phyloP scores from a whole-genome alignment of 2,797 vertebrate genomes.

The Tachyglossus aculeatus region DNA sequence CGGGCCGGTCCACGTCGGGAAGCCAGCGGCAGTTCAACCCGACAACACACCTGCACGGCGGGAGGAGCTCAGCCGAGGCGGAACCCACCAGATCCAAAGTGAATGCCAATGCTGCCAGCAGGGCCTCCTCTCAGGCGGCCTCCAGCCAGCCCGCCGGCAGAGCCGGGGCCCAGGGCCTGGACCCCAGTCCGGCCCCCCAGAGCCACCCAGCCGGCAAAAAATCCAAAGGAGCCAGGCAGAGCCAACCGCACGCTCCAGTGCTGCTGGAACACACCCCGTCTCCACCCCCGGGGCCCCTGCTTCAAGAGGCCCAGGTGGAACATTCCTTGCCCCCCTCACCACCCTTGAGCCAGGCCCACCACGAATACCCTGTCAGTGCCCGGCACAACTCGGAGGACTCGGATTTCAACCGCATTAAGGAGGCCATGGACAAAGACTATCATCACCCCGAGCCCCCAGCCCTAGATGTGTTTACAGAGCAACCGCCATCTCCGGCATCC shows the following conservation, averaged over 20 bases:
- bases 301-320: constrained; percentile 71
- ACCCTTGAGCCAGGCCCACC: constrained; percentile 48
- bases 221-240: constrained; percentile 78
- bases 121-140: constrained; percentile 82
- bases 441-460: constrained; percentile 85
- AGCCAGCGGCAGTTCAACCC: constrained; percentile 80
- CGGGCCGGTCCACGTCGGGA: constrained; percentile 73
- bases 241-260: constrained; percentile 71
- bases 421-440: constrained; percentile 96
- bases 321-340: constrained; percentile 64
- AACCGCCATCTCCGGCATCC: constrained; percentile 80
- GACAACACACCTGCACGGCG: constrained; percentile 74
- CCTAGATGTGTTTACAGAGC: constrained; percentile 84
- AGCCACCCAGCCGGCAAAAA: constrained; percentile 80
- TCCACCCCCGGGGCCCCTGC: constrained; percentile 68
- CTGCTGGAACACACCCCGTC: too few species aligned
- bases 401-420: constrained; percentile 87
- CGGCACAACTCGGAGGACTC: constrained; percentile 86
- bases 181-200: constrained; percentile 72
- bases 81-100: constrained; percentile 82
- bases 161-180: constrained; percentile 73
- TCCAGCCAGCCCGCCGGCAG: constrained; percentile 72
- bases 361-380: constrained; percentile 67
- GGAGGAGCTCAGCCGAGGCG: constrained; percentile 77
- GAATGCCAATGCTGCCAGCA: constrained; percentile 71